Evolutionary conservation across 2,888 invertebrate genomes (phyloP), one percentile per base, ranked within the genome.

Genomic region (Gastracanthus pulcherrimus): DNA sequence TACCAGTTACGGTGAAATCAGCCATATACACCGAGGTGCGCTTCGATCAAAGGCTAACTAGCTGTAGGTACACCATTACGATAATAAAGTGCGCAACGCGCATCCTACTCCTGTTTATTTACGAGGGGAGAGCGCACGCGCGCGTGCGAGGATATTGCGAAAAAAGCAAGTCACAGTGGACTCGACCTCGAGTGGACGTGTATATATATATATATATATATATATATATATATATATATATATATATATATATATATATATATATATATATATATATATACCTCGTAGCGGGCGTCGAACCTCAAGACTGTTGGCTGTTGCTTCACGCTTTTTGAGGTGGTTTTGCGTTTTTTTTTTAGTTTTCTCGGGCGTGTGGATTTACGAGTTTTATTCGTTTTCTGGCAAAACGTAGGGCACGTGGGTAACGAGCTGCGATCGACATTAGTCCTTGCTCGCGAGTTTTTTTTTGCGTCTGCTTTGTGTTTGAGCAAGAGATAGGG

Each of bases 11-110:
- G n/a, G n/a, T n/a, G n/a, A n/a, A n/a, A n/a, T n/a, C n/a, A n/a
- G n/a, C n/a, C n/a, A 38, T 38, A 38, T 38, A 38, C 38, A 13
- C 9, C 38, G 38, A 13, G 9, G 38, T 38, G 38, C 7, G 38
- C 38, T 38, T 23, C 19, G 66, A 76, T 66, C 76, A 55, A 38
- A 66, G 76, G 23, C 76, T 66, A 76, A 76, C 76, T 76, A 76
- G 66, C 76, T 38, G 66, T 72, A 38, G 16, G 23, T 9, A 23
- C 38, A 13, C 16, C n/a, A 66, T 66, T 64, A 36, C 64, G 38
- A 51, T 55, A 55, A 76, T 67, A 51, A 76, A 67, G 29, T 67
- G 13, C 31, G 38, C 64, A 66, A 66, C 23, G 41, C 16, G n/a
- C 26, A 3, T 26, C 26, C 70, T 38, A 36, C 55, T 51, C 48